Percentiles rank a stretch among this genome's conserved stretches.
phyloP scores from a whole-genome alignment of 1,140 invertebrate genomes.

The Bombus difficillimus region DNA sequence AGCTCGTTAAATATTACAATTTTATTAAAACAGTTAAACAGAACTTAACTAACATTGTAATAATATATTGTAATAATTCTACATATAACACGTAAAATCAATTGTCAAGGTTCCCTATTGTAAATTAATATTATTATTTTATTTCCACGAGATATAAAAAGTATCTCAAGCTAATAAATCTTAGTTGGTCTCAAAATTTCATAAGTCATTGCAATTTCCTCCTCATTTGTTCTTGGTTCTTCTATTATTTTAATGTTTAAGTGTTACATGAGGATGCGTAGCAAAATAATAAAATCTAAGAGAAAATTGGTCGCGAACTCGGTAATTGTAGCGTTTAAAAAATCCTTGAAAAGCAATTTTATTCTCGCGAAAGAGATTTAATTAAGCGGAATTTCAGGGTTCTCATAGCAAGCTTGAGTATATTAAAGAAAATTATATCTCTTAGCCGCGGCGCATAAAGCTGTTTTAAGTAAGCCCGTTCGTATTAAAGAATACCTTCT shows the following conservation, averaged over 20 bases:
- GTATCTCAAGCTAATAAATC: neutral
- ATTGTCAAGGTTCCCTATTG: too few relatives aligned
- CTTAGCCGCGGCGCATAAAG: conserved; percentile 23
- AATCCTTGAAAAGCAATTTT: conserved; percentile 8
- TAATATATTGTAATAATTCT: too few relatives aligned
- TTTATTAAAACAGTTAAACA: too few relatives aligned
- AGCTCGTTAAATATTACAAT: too few relatives aligned
- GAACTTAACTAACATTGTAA: too few relatives aligned
- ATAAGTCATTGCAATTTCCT: neutral
- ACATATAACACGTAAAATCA: too few relatives aligned
- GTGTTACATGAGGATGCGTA: neutral
- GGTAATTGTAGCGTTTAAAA: conserved; percentile 26
- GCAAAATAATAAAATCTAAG: neutral
- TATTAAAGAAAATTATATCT: conserved; percentile 46
- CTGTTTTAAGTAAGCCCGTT: conserved; percentile 42
- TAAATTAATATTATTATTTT: too few relatives aligned
- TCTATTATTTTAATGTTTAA: neutral
- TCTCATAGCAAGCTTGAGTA: conserved; percentile 3
- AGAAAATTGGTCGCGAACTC: neutral
- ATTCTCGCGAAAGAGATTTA: conserved; percentile 20
- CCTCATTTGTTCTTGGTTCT: neutral
- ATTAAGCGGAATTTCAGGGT: conserved; percentile 35
- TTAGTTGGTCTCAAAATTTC: neutral
- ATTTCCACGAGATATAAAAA: too few relatives aligned
- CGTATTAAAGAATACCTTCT: conserved; percentile 44